Evolutionary conservation across 1,140 invertebrate genomes (phyloP).

Genomic region (Eueides isabella): DNA sequence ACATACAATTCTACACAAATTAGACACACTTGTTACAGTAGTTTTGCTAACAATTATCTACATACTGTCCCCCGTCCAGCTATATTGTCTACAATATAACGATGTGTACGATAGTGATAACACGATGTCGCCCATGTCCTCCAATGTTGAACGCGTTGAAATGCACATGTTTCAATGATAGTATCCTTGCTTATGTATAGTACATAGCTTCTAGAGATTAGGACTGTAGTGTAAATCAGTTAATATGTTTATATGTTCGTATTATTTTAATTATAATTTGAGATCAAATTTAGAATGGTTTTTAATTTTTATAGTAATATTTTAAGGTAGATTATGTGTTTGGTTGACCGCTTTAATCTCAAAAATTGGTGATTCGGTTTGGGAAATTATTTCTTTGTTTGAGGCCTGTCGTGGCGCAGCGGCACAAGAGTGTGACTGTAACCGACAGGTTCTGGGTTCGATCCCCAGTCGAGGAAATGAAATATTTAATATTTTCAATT

Average conservation of each 20-base stretch:
- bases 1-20: background rate
- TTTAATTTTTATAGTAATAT: too few species aligned
- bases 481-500: too few species aligned
- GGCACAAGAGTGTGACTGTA: too few species aligned
- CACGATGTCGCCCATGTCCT: slow-evolving; percentile 10
- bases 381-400: too few species aligned
- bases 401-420: too few species aligned
- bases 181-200: background rate
- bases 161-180: slow-evolving; percentile 20
- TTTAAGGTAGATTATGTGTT: too few species aligned
- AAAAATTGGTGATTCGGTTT: too few species aligned
- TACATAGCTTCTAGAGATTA: background rate
- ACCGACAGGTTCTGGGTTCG: too few species aligned
- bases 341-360: too few species aligned
- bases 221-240: background rate
- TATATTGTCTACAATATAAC: slow-evolving; percentile 9
- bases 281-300: too few species aligned
- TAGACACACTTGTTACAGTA: background rate
- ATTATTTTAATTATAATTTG: too few species aligned
- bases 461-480: too few species aligned
- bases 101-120: slow-evolving; percentile 23
- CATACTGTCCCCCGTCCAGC: background rate
- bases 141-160: slow-evolving; percentile 27
- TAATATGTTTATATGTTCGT: background rate
- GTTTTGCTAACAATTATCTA: background rate